Conservation (phyloP, 2,888 invertebrate species). For the Epinotia bilunana region DNA sequence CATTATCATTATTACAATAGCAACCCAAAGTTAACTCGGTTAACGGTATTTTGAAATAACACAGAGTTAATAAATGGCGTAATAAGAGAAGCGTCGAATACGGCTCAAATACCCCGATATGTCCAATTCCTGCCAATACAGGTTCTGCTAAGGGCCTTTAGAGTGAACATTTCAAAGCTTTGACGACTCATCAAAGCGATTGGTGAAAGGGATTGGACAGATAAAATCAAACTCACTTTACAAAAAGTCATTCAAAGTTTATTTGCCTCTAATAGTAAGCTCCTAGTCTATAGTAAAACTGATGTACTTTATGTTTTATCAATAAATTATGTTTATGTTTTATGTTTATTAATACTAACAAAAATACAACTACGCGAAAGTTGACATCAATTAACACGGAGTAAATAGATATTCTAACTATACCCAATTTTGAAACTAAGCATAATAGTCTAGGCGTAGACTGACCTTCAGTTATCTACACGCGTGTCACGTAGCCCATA, state of each 20-base stretch:
- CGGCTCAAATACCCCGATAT: not conserved
- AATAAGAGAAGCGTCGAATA: not conserved
- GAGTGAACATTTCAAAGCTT: conserved; percentile 1
- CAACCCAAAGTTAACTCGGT: not conserved
- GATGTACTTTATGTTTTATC: no score
- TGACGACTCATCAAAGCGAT: not conserved
- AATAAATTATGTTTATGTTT: no score
- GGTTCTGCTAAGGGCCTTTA: not conserved
- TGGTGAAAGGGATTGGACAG: not conserved
- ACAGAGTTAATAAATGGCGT: not conserved
- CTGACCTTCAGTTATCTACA: conserved; percentile 8
- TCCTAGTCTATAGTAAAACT: no score
- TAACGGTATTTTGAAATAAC: not conserved
- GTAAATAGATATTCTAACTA: not conserved
- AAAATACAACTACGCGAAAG: no score
- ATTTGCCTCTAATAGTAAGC: no score
- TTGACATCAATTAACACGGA: no score
- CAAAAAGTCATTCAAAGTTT: no score
- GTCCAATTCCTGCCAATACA: not conserved
- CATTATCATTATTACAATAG: not conserved
- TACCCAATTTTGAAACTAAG: not conserved
- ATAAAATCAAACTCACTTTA: no score
- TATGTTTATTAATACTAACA: no score
- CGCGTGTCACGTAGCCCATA: conserved; percentile 9
- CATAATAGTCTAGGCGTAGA: not conserved